Conservation (phyloP, 2,113 vertebrate species). For the Camelus bactrianus region DNA sequence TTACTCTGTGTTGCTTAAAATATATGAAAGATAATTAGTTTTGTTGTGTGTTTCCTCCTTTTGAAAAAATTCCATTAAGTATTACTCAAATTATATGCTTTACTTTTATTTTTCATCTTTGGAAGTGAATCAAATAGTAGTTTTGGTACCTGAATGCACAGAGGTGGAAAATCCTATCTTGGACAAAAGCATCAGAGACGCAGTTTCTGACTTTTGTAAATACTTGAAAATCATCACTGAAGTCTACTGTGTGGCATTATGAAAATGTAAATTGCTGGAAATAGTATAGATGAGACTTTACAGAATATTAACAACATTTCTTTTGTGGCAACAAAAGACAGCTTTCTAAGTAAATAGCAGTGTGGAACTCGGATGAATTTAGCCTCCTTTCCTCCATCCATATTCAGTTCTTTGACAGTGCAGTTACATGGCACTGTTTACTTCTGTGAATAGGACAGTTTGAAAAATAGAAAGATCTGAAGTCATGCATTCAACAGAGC, state of each 20-base stretch:
- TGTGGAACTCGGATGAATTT: background rate
- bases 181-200: background rate
- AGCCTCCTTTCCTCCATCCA: background rate
- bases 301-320: background rate
- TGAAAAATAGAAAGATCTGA: background rate
- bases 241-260: background rate
- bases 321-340: background rate
- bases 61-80: background rate
- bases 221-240: background rate
- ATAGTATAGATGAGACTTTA: background rate
- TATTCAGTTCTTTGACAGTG: background rate
- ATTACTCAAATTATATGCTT: background rate
- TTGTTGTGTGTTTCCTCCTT: background rate
- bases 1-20: background rate
- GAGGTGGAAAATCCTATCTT: background rate
- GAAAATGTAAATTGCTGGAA: conserved; percentile 33
- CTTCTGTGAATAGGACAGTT: background rate
- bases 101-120: conserved; percentile 35
- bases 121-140: background rate
- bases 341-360: background rate
- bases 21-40: background rate
- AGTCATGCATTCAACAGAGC: background rate
- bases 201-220: background rate
- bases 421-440: background rate
- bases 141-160: background rate